Evolutionary conservation across 1,140 invertebrate species (phyloP).

Genomic region (Rhopalosiphum padi): DNA sequence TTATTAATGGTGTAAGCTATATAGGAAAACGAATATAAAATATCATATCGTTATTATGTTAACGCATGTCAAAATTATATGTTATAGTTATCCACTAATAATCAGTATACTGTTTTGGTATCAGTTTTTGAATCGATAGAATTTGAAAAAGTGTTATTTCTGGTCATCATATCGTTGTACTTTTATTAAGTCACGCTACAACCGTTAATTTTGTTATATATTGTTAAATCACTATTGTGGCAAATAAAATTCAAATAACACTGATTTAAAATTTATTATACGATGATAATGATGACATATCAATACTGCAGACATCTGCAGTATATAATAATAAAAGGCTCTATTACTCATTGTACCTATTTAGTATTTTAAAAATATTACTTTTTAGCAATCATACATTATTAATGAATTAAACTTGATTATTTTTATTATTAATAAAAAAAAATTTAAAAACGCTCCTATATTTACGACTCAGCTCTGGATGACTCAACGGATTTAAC

Average conservation of each 20-base stretch:
- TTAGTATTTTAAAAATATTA: not conserved
- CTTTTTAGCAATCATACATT: not conserved
- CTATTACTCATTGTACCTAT: not conserved
- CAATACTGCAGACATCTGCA: not conserved
- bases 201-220: slow-evolving; percentile 2
- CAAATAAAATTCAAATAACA: not conserved
- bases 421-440: not conserved
- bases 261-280: slow-evolving; percentile 7
- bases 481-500: slow-evolving; percentile 17
- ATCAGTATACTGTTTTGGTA: not conserved
- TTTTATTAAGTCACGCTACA: not conserved
- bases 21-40: too few species aligned
- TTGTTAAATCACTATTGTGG: not conserved
- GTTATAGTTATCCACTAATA: too few species aligned
- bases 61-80: not conserved
- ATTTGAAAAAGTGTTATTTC: not conserved
- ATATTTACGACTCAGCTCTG: not conserved
- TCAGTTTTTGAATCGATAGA: not conserved
- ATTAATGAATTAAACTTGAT: not conserved
- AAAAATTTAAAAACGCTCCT: not conserved
- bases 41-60: not conserved
- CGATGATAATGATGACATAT: not conserved
- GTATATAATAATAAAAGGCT: not conserved
- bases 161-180: not conserved
- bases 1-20: too few species aligned